Evolutionary conservation across 2,797 vertebrate genomes (phyloP), one percentile per base, ranked within the genome.

Genomic region (Diplodus puntazzo): DNA sequence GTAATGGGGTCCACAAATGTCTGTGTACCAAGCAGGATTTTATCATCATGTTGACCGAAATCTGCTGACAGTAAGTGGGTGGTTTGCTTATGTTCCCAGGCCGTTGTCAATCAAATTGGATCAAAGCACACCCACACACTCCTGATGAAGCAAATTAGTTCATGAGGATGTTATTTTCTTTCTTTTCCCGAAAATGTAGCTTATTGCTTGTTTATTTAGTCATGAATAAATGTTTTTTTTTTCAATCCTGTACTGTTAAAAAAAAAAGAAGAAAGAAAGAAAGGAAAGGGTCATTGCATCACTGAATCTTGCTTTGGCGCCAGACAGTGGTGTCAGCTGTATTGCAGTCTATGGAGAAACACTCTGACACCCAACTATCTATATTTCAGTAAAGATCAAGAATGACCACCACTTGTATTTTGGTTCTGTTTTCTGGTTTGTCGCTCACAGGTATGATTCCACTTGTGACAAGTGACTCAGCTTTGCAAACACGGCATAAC

Each of bases 51-150:
- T 30, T 2, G 25, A 25, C 45, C 11, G 23, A 73, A 39, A 39
- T 57, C 23, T 63, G 50, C 49, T 18, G 23, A 60, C 67, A 50
- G 30, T 52, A 43, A 42, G 63, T 67, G 62, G 20, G 49, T 25
- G 49, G 55, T 55, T 64, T 42, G 18, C 27, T 46, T 17, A 25
- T 39, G 43, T 21, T 71, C 34, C 30, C 49, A 81, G 23, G 21
- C 49, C 20, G 5, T 3, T 62, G 50, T 60, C 55, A 67, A 34
- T 58, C 55, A 58, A 18, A 21, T 23, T 42, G 1, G 8, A 68
- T 72, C 45, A 63, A 62, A 67, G 16, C 27, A 23, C 54, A 79
- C 50, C 61, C 45, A 78, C 30, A 61, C 23, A 67, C 18, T 61
- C 45, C 61, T 27, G 42, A 55, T 65, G 42, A 63, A 58, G 21